Conservation (phyloP, 2,888 invertebrate genomes). For the Lordiphosa fenestrarum region DNA sequence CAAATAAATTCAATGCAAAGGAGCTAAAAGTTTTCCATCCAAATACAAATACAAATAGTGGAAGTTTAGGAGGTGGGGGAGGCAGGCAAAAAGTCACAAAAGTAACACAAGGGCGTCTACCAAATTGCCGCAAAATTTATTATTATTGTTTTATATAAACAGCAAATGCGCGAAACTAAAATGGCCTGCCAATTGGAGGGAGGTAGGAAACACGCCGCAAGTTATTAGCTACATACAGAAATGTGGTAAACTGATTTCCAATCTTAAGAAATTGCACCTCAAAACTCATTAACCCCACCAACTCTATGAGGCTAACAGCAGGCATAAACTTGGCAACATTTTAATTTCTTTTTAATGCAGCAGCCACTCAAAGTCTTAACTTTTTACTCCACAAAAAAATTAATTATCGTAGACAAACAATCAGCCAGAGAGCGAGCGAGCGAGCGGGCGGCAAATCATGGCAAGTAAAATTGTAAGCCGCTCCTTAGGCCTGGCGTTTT, state of each 20-base stretch:
- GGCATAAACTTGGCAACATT: slow-evolving; percentile 43
- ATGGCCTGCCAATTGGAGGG: too few relatives aligned
- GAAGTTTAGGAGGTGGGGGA: slow-evolving; percentile 46
- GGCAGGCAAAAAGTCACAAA: slow-evolving; percentile 37
- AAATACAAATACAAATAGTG: slow-evolving; percentile 46
- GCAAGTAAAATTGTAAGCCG: slow-evolving; percentile 48
- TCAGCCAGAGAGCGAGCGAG: slow-evolving; percentile 1
- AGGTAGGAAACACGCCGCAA: too few relatives aligned
- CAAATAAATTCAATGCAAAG: slow-evolving; percentile 68
- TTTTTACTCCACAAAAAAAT: slow-evolving; percentile 54
- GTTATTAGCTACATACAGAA: too few relatives aligned
- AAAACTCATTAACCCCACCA: slow-evolving; percentile 9
- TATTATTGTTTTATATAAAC: slow-evolving; percentile 67
- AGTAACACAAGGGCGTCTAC: slow-evolving; percentile 45
- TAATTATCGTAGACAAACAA: slow-evolving; percentile 66
- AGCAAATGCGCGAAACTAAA: slow-evolving; percentile 30
- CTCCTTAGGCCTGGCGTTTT: slow-evolving; percentile 51
- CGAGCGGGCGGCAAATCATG: slow-evolving; percentile 31
- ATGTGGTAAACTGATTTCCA: background rate
- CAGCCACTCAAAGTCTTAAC: slow-evolving; percentile 58
- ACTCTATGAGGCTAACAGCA: slow-evolving; percentile 5
- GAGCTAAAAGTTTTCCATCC: slow-evolving; percentile 50
- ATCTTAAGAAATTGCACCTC: background rate
- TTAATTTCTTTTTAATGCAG: slow-evolving; percentile 66
- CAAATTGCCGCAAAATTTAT: slow-evolving; percentile 67